Evolutionary conservation across 1,140 invertebrate species (phyloP).

Genomic region (Hylyphantes graminicola): DNA sequence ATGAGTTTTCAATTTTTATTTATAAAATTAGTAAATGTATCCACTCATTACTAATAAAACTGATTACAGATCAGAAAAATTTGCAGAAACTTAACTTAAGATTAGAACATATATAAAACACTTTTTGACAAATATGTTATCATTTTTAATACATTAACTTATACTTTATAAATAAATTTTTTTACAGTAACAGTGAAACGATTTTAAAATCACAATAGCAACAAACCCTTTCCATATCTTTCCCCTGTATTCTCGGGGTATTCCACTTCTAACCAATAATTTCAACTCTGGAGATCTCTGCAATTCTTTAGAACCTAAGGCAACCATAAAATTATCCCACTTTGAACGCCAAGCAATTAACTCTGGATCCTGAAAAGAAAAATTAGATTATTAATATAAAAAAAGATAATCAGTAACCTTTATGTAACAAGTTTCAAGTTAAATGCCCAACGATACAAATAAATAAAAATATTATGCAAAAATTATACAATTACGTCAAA

Average conservation of each 20-base stretch:
- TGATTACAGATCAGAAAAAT: neutral
- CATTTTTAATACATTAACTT: neutral
- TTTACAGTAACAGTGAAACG: too few species aligned
- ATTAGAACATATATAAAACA: neutral
- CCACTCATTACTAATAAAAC: too few species aligned
- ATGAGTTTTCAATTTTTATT: too few species aligned
- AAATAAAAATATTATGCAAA: too few species aligned
- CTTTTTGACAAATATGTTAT: neutral
- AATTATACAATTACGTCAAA: neutral
- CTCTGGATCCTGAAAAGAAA: constrained; percentile 62
- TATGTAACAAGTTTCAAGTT: too few species aligned
- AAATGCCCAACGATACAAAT: too few species aligned
- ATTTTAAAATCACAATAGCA: neutral
- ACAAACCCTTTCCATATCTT: constrained; percentile 64
- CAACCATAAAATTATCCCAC: constrained; percentile 70
- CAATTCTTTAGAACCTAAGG: constrained; percentile 64
- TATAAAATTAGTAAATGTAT: too few species aligned
- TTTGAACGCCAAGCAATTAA: constrained; percentile 63
- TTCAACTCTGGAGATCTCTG: constrained; percentile 65
- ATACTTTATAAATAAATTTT: too few species aligned
- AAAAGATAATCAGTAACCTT: too few species aligned
- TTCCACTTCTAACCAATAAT: constrained; percentile 65
- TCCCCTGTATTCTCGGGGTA: constrained; percentile 67
- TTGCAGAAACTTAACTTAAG: neutral
- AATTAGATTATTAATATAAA: neutral